These are phyloP conservation scores for Amaurobius ferox DNA, from an alignment of 2,888 invertebrate species.

Conservation along the genomic window DNA sequence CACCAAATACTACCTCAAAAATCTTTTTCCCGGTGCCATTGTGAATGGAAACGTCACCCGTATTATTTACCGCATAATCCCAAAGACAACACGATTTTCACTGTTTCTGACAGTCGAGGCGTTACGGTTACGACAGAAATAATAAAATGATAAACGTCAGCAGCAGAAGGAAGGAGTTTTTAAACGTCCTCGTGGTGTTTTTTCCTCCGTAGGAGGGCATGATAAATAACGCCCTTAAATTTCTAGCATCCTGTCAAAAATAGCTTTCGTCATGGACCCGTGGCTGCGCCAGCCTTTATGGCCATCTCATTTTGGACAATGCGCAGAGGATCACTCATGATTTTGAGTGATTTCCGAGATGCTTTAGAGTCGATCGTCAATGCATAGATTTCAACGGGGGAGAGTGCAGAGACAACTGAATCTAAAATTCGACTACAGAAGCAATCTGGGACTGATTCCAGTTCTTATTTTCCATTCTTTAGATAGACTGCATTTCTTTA, in stretches of 20 bases:
- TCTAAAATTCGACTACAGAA: not conserved
- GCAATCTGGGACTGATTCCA: not conserved
- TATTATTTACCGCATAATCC: constrained; percentile 63
- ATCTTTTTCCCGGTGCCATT: constrained; percentile 32
- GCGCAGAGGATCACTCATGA: constrained; percentile 12
- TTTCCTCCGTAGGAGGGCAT: constrained; percentile 41
- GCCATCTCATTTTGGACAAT: constrained; percentile 55
- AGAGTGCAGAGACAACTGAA: not conserved
- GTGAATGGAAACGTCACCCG: constrained; percentile 26
- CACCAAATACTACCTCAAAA: not conserved
- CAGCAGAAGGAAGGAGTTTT: constrained; percentile 37
- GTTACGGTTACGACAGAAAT: constrained; percentile 50
- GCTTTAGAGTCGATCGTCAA: not conserved
- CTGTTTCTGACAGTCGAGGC: constrained; percentile 61
- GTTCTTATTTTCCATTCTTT: no score
- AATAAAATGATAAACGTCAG: constrained; percentile 65
- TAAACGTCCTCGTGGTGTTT: constrained; percentile 50
- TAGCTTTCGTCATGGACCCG: constrained; percentile 67
- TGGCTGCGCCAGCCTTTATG: constrained; percentile 52
- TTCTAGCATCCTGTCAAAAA: constrained; percentile 70
- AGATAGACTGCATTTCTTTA: no score
- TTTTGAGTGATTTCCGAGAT: not conserved
- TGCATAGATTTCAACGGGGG: not conserved
- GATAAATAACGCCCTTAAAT: constrained; percentile 71
- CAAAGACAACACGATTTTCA: constrained; percentile 41